phyloP scores from a whole-genome alignment of 1,140 invertebrate species.

The Belonocnema kinseyi region DNA sequence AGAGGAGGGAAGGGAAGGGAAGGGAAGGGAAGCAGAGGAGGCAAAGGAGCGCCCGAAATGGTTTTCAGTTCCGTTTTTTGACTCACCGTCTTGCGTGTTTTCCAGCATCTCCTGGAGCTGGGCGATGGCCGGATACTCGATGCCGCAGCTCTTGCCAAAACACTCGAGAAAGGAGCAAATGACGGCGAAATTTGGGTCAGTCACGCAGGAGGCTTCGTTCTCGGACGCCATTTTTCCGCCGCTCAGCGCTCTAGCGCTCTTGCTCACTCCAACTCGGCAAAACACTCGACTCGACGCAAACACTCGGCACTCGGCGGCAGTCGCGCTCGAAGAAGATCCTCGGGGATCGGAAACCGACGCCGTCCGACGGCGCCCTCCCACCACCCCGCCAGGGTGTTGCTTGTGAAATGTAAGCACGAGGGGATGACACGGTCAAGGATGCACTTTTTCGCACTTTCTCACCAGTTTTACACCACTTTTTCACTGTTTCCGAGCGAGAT shows the following conservation, averaged over 20 bases:
- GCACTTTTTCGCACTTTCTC: too few species aligned
- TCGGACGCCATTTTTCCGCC: conserved; percentile 87
- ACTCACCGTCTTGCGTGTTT: conserved; percentile 89
- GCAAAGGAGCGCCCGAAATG: conserved; percentile 25
- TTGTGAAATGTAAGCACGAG: too few species aligned
- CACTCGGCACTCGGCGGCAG: background rate
- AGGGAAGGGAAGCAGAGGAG: conserved; percentile 38
- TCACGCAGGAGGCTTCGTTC: conserved; percentile 89
- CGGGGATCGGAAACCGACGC: background rate
- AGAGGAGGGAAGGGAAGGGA: conserved; percentile 20
- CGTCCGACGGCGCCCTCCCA: too few species aligned
- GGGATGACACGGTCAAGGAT: too few species aligned
- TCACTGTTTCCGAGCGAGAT: too few species aligned
- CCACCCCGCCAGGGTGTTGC: too few species aligned
- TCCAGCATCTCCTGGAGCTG: conserved; percentile 92
- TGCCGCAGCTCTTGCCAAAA: conserved; percentile 88
- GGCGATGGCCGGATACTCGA: conserved; percentile 85
- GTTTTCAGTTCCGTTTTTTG: conserved; percentile 23
- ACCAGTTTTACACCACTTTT: too few species aligned
- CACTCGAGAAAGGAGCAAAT: conserved; percentile 95
- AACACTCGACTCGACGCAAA: background rate
- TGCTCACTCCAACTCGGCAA: conserved; percentile 36
- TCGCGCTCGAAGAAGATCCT: background rate
- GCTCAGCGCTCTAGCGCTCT: conserved; percentile 45
- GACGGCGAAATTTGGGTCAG: conserved; percentile 96